Evolutionary conservation across 1,140 invertebrate species (phyloP).

Genomic region (Drosophila erecta): DNA sequence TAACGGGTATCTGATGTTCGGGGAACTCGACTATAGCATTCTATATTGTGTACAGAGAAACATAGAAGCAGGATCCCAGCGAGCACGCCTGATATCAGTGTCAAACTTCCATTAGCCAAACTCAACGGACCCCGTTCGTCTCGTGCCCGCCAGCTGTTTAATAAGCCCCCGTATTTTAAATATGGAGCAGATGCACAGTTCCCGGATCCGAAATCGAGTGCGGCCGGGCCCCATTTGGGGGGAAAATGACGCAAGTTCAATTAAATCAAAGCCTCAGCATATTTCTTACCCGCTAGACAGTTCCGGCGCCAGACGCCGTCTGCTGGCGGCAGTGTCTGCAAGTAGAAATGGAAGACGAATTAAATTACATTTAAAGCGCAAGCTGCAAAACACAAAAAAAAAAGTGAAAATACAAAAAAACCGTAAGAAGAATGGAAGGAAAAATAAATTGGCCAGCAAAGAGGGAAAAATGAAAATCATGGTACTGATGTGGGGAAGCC

Average conservation of each 20-base stretch:
- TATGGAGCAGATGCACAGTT: slow-evolving; percentile 61
- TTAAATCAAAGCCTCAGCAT: slow-evolving; percentile 78
- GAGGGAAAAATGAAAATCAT: slow-evolving; percentile 33
- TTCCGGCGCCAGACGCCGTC: slow-evolving; percentile 80
- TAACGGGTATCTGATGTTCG: too few species aligned
- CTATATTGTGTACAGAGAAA: not conserved
- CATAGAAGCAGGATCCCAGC: not conserved
- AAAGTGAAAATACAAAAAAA: not conserved
- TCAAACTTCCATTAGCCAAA: slow-evolving; percentile 53
- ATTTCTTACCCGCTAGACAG: slow-evolving; percentile 81
- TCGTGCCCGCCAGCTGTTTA: slow-evolving; percentile 42
- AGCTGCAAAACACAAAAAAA: slow-evolving; percentile 39
- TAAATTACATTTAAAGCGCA: slow-evolving; percentile 81
- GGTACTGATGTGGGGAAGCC: slow-evolving; percentile 45
- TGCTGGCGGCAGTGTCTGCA: slow-evolving; percentile 74
- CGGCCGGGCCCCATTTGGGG: not conserved
- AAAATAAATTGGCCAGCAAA: slow-evolving; percentile 44
- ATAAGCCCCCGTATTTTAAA: slow-evolving; percentile 74
- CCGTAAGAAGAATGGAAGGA: slow-evolving; percentile 25
- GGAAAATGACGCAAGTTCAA: slow-evolving; percentile 66
- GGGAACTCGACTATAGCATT: too few species aligned
- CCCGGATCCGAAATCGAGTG: not conserved
- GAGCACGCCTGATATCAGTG: slow-evolving; percentile 28
- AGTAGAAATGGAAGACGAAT: slow-evolving; percentile 77
- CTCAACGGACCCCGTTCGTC: not conserved